Evolutionary conservation across 2,797 vertebrate species (phyloP).

Genomic region (Ptychobarbus kaznakovi): DNA sequence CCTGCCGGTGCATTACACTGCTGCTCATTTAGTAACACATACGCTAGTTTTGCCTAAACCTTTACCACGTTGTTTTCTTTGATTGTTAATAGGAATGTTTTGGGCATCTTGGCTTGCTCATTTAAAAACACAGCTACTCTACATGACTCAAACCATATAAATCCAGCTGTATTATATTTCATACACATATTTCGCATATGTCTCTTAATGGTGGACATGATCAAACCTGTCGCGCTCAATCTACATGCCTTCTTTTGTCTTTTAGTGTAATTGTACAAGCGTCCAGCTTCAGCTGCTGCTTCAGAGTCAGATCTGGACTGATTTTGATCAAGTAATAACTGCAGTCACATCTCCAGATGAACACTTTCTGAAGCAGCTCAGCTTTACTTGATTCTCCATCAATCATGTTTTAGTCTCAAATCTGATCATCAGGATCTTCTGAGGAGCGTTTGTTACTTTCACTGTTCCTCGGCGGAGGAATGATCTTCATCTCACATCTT

Average conservation of each 20-base stretch:
- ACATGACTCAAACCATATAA: background rate
- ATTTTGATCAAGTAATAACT: background rate
- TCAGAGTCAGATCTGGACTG: too few species aligned
- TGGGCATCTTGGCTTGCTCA: background rate
- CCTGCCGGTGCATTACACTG: conserved; percentile 66
- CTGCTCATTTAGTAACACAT: background rate
- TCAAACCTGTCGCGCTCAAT: background rate
- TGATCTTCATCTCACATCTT: background rate
- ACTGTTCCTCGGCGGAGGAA: background rate
- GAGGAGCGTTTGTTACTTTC: background rate
- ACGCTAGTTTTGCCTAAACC: conserved; percentile 53
- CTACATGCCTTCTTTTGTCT: background rate
- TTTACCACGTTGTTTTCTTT: background rate
- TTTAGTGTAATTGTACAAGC: background rate
- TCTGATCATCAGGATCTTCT: background rate
- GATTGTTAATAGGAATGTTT: background rate
- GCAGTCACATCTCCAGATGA: background rate
- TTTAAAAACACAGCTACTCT: background rate
- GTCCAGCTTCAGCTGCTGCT: too few species aligned
- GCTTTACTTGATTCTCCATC: background rate
- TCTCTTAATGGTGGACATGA: background rate
- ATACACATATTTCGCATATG: background rate
- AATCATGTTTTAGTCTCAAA: background rate
- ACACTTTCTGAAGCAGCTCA: background rate
- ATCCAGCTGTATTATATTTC: background rate